A percentile compares a stretch with the other conserved stretches of the same genome.
Evolutionary conservation across 1,140 invertebrate species (phyloP).

Genomic region (Meloidogyne exigua): DNA sequence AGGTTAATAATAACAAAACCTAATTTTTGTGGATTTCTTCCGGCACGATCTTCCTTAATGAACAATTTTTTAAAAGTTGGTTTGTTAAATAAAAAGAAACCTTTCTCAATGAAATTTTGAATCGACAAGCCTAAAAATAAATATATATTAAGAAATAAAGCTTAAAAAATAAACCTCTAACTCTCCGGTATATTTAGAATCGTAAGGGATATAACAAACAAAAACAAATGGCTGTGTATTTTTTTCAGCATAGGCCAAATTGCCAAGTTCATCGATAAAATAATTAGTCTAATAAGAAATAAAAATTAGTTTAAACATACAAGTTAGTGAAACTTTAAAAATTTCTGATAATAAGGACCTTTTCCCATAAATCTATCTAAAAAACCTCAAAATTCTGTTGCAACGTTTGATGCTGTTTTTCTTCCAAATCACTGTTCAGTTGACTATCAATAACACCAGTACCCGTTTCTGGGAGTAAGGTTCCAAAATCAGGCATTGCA

Average conservation of each 20-base stretch:
- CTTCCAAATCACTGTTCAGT: background rate
- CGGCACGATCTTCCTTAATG: constrained; percentile 77
- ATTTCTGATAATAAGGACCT: too few relatives aligned
- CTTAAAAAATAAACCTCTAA: constrained; percentile 70
- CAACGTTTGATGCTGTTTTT: too few relatives aligned
- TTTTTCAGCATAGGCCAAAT: constrained; percentile 16
- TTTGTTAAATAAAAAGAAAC: constrained; percentile 68
- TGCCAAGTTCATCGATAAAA: background rate
- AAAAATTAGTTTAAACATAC: too few relatives aligned
- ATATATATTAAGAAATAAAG: background rate
- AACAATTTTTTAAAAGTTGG: constrained; percentile 14
- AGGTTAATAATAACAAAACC: constrained; percentile 95
- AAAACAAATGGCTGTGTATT: constrained; percentile 77
- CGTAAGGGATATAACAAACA: constrained; percentile 92
- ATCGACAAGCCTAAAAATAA: constrained; percentile 71
- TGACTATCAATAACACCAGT: background rate
- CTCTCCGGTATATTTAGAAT: constrained; percentile 80
- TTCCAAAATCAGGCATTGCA: background rate
- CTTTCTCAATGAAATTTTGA: constrained; percentile 89
- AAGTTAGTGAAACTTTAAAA: too few relatives aligned
- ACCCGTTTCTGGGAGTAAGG: background rate
- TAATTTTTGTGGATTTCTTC: constrained; percentile 86
- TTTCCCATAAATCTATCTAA: too few relatives aligned
- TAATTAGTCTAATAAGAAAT: background rate
- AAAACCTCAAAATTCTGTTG: too few relatives aligned